Evolutionary conservation across 2,113 vertebrate genomes (phyloP).

Genomic region (Misgurnus anguillicaudatus): DNA sequence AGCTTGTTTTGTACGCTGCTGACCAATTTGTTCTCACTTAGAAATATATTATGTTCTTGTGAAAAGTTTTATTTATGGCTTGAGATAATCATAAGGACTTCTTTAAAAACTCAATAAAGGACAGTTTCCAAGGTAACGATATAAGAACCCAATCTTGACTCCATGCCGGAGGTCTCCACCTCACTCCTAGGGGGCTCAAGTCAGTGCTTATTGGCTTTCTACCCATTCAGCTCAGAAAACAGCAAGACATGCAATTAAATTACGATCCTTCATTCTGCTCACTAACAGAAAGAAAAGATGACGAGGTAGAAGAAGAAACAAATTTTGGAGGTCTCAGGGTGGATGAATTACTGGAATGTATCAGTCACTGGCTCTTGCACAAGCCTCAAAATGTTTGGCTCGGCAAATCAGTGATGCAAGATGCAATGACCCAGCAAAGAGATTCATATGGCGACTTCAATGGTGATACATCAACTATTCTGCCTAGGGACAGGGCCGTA

Average conservation of each 20-base stretch:
- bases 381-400: constrained; percentile 44
- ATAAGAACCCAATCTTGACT: constrained; percentile 45
- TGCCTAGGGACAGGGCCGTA: constrained; percentile 47
- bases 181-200: constrained; percentile 38
- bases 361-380: constrained; percentile 53
- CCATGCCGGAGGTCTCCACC: constrained; percentile 43
- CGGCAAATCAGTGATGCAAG: constrained; percentile 49
- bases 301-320: constrained; percentile 46
- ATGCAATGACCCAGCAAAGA: constrained; percentile 54
- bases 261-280: constrained; percentile 43
- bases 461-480: constrained; percentile 61
- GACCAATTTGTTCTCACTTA: background rate
- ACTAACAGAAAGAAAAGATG: constrained; percentile 18
- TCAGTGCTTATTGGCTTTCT: constrained; percentile 47
- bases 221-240: constrained; percentile 51
- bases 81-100: constrained; percentile 25
- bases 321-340: constrained; percentile 38
- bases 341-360: constrained; percentile 54
- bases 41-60: constrained; percentile 4
- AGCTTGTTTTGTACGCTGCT: background rate
- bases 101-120: constrained; percentile 13
- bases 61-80: background rate
- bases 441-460: constrained; percentile 52
- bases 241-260: constrained; percentile 59
- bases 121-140: constrained; percentile 51